phyloP scores from a whole-genome alignment of 2,888 invertebrate genomes.

The Pammene fasciana region DNA sequence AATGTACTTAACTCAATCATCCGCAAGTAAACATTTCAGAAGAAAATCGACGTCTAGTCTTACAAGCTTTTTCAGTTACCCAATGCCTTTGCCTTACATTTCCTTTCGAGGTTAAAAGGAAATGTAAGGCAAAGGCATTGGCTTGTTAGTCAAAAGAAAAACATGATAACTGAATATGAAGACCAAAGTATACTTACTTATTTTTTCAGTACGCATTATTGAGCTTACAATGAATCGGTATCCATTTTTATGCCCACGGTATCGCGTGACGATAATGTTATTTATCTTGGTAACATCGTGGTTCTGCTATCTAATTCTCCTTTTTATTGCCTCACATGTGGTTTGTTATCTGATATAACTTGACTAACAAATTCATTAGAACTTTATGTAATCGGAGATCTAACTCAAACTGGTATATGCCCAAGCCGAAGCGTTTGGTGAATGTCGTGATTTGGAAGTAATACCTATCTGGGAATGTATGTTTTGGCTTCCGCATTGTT shows the following conservation, averaged over 20 bases:
- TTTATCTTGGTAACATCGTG: conserved; percentile 39
- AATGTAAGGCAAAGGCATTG: background rate
- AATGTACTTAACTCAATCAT: background rate
- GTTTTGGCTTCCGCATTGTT: conserved; percentile 30
- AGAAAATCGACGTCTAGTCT: background rate
- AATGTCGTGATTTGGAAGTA: conserved; percentile 20
- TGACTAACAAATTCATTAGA: background rate
- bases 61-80: too few relatives aligned
- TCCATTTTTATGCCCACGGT: conserved; percentile 34
- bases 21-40: background rate
- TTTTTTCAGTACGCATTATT: conserved; percentile 16
- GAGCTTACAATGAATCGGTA: conserved; percentile 27
- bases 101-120: too few relatives aligned
- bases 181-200: background rate
- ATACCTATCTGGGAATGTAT: conserved; percentile 21
- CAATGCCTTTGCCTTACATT: too few relatives aligned
- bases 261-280: conserved; percentile 41
- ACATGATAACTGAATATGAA: background rate
- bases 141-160: background rate
- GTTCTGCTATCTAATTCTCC: conserved; percentile 8
- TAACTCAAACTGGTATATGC: background rate
- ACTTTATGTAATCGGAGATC: background rate
- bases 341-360: background rate
- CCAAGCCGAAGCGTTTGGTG: background rate
- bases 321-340: background rate